Conservation (phyloP, 2,113 vertebrate genomes). For the Nothobranchius furzeri region DNA sequence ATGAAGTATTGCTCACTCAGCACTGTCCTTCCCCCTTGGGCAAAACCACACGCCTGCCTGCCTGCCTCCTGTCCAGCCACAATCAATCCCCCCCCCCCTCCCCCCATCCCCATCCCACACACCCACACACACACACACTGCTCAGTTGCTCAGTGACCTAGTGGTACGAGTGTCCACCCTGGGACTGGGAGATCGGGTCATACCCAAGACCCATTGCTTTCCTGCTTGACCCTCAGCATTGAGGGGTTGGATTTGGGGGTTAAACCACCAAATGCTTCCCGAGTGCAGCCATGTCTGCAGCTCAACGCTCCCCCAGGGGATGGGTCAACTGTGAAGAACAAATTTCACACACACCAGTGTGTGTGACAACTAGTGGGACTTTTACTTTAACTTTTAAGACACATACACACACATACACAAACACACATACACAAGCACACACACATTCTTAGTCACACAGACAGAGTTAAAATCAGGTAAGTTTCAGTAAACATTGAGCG, state of each 20-base stretch:
- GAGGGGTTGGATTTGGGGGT: too few species aligned
- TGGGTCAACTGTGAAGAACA: too few species aligned
- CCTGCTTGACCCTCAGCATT: too few species aligned
- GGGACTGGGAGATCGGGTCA: too few species aligned
- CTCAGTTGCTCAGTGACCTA: too few species aligned
- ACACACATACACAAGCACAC: constrained; percentile 12
- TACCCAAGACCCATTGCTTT: too few species aligned
- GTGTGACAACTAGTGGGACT: too few species aligned
- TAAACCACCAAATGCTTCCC: too few species aligned
- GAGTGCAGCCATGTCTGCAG: too few species aligned
- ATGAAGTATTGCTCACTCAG: constrained; percentile 77
- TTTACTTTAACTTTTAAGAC: neutral
- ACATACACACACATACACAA: constrained; percentile 20
- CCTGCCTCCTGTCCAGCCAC: constrained; percentile 73
- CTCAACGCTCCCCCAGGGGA: too few species aligned
- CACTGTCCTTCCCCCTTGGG: constrained; percentile 65
- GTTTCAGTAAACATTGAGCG: neutral
- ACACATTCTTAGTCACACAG: neutral
- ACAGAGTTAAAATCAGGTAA: constrained; percentile 2
- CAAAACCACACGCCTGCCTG: constrained; percentile 66
- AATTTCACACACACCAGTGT: too few species aligned
- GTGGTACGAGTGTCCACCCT: too few species aligned
- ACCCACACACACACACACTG: constrained; percentile 14
- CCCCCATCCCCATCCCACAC: neutral
- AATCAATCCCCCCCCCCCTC: constrained; percentile 68